Base-by-base conservation (phyloP, 2,113 vertebrate species). In the Puffinus mauretanicus region DNA sequence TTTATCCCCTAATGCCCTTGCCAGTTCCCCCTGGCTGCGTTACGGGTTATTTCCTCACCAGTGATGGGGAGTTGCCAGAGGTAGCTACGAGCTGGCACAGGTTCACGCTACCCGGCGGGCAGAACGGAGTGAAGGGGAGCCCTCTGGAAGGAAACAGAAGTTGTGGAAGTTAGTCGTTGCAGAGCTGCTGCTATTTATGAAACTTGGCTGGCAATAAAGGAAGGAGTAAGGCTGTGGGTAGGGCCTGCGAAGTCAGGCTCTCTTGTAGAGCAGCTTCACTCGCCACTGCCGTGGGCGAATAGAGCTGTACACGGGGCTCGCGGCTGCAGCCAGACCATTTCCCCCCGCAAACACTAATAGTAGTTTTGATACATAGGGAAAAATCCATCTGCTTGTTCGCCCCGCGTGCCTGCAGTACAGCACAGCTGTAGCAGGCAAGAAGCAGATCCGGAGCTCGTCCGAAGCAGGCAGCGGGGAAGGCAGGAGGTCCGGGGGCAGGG, bases 91-190 rank as follows among this genome's bases (percentile, higher is more conserved):
- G 40, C 79, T 93, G 85, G 79, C 75, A 78, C 20, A 73, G 42
- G 24, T 54, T 87, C 71, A 11, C 2, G 4, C 13, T 58, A 27
- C 42, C 85, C 6, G 2, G 24, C 46, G 38, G 87, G 67, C 54
- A 88, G 89, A 90, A 51, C 1, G 4, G 1, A 6, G 49, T 42
- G 29, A 71, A 73, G 51, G 40, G 32, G 64, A 92, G 22, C 42
- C 60, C 75, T 90, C 79, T 90, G 80, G 80, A 81, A 93, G 42
- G 86, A 88, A 88, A 65, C 22, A 86, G 62, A 83, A 93, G 76
- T 71, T 83, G 55, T 83, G 42, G 32, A 91, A 93, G 27, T 27
- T 69, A 32, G 46, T 70, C 64, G 51, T 40, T 60, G 55, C 29
- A 40, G 64, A 92, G 60, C 61, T 88, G 49, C 71, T 61, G 47